Evolutionary conservation across 2,113 vertebrate genomes (phyloP), one percentile per base, ranked within the genome.

Genomic region (Indicator indicator): DNA sequence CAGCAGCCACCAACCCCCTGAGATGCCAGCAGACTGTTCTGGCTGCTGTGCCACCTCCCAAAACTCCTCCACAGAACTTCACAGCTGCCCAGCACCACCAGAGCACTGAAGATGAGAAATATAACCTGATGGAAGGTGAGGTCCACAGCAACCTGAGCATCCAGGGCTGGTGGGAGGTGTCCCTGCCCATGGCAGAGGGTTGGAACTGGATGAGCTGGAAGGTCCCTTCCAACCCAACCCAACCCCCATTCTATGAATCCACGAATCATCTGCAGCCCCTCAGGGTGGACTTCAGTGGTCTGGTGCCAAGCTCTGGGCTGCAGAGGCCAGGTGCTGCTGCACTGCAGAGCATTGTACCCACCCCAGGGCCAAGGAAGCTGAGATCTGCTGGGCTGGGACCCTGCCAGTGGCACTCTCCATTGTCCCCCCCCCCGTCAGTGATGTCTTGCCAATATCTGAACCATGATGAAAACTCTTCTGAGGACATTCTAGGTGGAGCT

Each of bases 381-480:
- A 72, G 69, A 64, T 70, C 68, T 36, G 73, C 78, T 83, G 46
- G 28, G 33, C 86, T 87, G 86, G 86, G 78, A 62, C 0, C 6
- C 68, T 62, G 86, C 93, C 90, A 92, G 52, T 1, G 23, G 78
- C 78, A 67, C 78, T 58, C 75, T 68, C 65, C 55, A 38, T 69
- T 69, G 81, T 86, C 67, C 83, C 69, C 87, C 80, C 38, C 36
- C 70, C 93, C 36, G 7, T 26, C 33, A 56, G 65, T 33, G 88
- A 74, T 87, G 88, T 72, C 15, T 78, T 87, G 94, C 94, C 94
- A 94, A 68, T 11, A 72, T 38, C 55, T 69, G 71, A 85, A 38
- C 28, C 16, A 9, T 67, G 76, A 50, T 44, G 58, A 81, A 85
- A 62, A 52, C 70, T 86, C 33, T 56, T 33, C 58, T 33, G 74